A percentile compares a stretch with the other conserved stretches of the same genome.
Evolutionary conservation across 2,888 invertebrate genomes (phyloP).

Genomic region (Watsonalla cultraria): DNA sequence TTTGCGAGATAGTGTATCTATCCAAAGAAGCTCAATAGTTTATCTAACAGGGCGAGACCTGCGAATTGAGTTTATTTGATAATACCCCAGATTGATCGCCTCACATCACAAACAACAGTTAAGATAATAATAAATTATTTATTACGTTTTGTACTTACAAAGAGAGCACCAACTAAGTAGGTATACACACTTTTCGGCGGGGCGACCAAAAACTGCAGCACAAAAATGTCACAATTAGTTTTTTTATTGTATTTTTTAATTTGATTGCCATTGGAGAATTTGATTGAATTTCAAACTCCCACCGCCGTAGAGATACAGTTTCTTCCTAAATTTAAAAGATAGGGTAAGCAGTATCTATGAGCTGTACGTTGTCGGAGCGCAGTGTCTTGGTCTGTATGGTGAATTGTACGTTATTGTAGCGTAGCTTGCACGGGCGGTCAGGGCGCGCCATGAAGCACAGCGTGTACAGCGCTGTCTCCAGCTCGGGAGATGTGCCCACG

Average conservation of each 20-base stretch:
- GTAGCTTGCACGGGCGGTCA: slow-evolving; percentile 85
- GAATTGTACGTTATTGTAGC: slow-evolving; percentile 60
- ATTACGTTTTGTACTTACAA: neutral
- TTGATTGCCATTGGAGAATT: too few species aligned
- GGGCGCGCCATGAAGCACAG: slow-evolving; percentile 91
- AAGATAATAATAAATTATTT: slow-evolving; percentile 1
- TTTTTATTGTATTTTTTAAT: too few species aligned
- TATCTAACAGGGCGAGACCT: slow-evolving; percentile 28
- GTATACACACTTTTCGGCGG: too few species aligned
- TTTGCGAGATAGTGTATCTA: slow-evolving; percentile 3
- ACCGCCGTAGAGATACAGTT: neutral
- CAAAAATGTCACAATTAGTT: too few species aligned
- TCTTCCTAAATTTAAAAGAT: slow-evolving; percentile 27
- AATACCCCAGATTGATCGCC: slow-evolving; percentile 5
- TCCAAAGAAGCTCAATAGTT: slow-evolving; percentile 8
- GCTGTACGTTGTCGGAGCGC: slow-evolving; percentile 52
- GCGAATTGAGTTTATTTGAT: slow-evolving; percentile 20
- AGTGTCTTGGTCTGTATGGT: slow-evolving; percentile 66
- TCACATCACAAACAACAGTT: neutral
- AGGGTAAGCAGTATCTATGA: slow-evolving; percentile 67
- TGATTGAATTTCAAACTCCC: neutral
- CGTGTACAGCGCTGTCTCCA: slow-evolving; percentile 93
- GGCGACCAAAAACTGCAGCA: too few species aligned
- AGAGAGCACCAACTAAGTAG: neutral
- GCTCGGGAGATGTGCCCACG: slow-evolving; percentile 92